Conservation (phyloP, 2,888 invertebrate genomes). For the Drosophila fungiperda region DNA sequence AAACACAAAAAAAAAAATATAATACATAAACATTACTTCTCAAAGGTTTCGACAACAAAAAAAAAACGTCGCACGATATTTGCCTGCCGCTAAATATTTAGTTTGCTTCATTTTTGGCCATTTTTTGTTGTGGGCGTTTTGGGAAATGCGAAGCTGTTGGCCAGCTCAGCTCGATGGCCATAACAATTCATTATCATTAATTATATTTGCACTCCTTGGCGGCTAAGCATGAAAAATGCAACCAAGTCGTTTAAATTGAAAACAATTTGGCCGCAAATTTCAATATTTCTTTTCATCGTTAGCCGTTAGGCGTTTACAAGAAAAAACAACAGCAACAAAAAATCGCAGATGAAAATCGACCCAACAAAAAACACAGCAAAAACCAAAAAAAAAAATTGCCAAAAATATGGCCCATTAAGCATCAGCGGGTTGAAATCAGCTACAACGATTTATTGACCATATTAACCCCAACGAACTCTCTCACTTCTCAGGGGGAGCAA, state of each 20-base stretch:
- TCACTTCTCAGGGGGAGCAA: conserved; percentile 50
- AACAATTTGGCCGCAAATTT: conserved; percentile 74
- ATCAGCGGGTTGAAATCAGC: conserved; percentile 63
- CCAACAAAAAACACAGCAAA: conserved; percentile 14
- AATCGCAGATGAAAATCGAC: conserved; percentile 17
- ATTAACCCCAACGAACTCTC: conserved; percentile 79
- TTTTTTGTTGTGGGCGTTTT: conserved; percentile 31
- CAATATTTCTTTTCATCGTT: conserved; percentile 71
- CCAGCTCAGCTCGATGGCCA: conserved; percentile 48
- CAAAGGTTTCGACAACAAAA: conserved; percentile 18
- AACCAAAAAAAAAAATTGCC: conserved; percentile 20
- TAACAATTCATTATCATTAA: conserved; percentile 82
- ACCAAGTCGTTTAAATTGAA: conserved; percentile 73
- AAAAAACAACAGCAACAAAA: conserved; percentile 6
- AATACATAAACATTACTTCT: conserved; percentile 51
- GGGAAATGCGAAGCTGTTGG: conserved; percentile 44
- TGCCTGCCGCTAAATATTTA: conserved; percentile 45
- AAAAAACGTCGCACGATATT: conserved; percentile 67
- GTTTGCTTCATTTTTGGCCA: conserved; percentile 28
- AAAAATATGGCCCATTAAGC: conserved; percentile 74
- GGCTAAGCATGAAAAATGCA: conserved; percentile 70
- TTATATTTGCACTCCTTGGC: conserved; percentile 72
- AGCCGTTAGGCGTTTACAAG: conserved; percentile 59
- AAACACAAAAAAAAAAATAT: conserved; percentile 8
- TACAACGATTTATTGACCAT: conserved; percentile 77